phyloP scores from a whole-genome alignment of 1,140 invertebrate genomes.

The Cotesia chilonis region DNA sequence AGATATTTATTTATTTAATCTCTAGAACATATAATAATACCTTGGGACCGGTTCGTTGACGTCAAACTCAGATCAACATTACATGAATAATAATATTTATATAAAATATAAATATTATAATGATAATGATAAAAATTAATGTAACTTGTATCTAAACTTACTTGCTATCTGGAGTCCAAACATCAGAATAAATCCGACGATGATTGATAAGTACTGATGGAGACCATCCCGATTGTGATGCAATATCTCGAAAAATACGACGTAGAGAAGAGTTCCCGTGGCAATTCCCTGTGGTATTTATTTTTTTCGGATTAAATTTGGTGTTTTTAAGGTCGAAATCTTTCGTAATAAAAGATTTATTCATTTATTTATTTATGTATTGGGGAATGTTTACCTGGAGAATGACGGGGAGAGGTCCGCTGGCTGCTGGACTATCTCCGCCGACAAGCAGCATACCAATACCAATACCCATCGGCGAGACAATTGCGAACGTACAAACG shows the following conservation, averaged over 20 bases:
- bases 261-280: conserved; percentile 73
- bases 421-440: conserved; percentile 68
- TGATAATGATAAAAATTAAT: not conserved
- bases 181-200: conserved; percentile 62
- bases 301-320: not conserved
- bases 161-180: conserved; percentile 58
- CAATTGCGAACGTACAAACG: conserved; percentile 79
- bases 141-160: conserved; percentile 48
- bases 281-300: conserved; percentile 68
- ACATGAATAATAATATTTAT: too few species aligned
- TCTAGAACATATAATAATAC: too few species aligned
- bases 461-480: conserved; percentile 80
- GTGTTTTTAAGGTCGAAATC: not conserved
- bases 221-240: conserved; percentile 65
- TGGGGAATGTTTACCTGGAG: conserved; percentile 50
- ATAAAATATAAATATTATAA: too few species aligned
- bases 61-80: too few species aligned
- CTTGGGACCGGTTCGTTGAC: too few species aligned
- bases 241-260: conserved; percentile 76
- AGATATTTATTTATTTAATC: too few species aligned
- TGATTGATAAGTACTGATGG: conserved; percentile 58
- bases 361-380: too few species aligned
- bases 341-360: not conserved
- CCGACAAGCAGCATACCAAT: conserved; percentile 74
- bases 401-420: conserved; percentile 68